A percentile compares a stretch with the other conserved stretches of the same genome.
phyloP scores from a whole-genome alignment of 35 echinoderm and acorn worm species.

The Nesometra sesokonis region DNA sequence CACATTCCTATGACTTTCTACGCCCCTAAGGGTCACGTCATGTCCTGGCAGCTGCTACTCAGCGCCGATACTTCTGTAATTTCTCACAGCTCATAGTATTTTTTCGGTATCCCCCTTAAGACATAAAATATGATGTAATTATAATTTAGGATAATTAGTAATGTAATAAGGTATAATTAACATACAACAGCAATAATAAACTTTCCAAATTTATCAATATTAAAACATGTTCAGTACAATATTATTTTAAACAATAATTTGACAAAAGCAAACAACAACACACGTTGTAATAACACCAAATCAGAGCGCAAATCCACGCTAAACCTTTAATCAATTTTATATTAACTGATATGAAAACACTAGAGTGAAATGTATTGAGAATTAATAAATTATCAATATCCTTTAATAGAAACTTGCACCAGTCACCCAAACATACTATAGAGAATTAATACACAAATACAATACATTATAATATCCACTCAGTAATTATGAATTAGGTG shows the following conservation, averaged over 20 bases:
- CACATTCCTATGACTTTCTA: no score
- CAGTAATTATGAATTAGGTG: not conserved
- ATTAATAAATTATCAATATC: not conserved
- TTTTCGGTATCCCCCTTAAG: no score
- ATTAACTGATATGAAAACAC: not conserved
- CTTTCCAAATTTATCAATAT: no score
- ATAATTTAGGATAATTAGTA: no score
- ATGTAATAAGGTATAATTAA: no score
- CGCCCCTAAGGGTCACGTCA: no score
- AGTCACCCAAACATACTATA: not conserved
- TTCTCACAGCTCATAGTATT: no score
- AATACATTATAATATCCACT: not conserved
- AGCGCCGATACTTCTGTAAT: no score
- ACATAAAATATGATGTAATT: no score
- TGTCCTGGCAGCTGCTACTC: no score
- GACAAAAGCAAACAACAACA: not conserved
- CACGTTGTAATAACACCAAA: not conserved
- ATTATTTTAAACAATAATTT: not conserved
- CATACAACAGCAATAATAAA: no score
- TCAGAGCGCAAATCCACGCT: not conserved
- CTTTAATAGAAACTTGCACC: not conserved
- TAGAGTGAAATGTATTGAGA: not conserved
- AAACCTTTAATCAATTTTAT: not conserved
- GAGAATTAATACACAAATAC: not conserved
- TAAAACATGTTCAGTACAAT: no score